Base-by-base conservation (phyloP, 30 jellyfish, hydroid and myxozoan genomes). In the Mastigias papua region DNA sequence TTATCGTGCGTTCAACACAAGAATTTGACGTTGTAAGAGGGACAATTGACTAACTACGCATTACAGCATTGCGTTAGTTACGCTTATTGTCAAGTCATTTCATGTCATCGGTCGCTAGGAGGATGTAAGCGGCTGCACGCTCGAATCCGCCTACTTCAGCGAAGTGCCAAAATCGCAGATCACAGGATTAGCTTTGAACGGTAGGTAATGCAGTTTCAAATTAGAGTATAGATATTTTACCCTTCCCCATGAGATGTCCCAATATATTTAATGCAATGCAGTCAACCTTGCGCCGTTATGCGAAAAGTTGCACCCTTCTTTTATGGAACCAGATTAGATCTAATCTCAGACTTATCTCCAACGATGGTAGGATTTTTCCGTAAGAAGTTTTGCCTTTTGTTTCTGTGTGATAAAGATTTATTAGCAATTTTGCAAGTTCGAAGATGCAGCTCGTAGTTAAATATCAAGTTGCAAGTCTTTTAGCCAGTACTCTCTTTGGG, bases 11-110 rank as follows among this genome's bases (percentile, higher is more conserved):
- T 34, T 29, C 58, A 62, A 23, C 67, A 11, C 48, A 30, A 58
- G 79, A 83, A 83, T 85, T 72, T 31, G 71, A 68, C 73, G 49
- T 72, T 69, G 92, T 83, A 31, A 15, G n/a, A n/a, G n/a, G 48
- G 92, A 67, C 80, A 73, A 80, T 80, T 25, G 77, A 61, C 33
- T 9, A 60, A 77, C 27, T 85, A 31, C 89, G 87, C 21, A 33
- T 54, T 69, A 35, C 31, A 69, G 34, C 83, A 61, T 62, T 23
- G 34, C 65, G 60, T 63, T 46, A 25, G 88, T 46, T 29, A 42
- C 78, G 51, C 88, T 33, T 73, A 51, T 61, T 58, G 76, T 73
- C 71, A 9, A 63, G 42, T 26, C 3, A 27, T 63, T 27, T 20
- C 3, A 63, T 63, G 67, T 19, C 20, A 54, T 54, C 25, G 23